These are phyloP conservation scores for Xiphophorus couchianus DNA, from an alignment of 2,113 vertebrate species.

Conservation along the genomic window DNA sequence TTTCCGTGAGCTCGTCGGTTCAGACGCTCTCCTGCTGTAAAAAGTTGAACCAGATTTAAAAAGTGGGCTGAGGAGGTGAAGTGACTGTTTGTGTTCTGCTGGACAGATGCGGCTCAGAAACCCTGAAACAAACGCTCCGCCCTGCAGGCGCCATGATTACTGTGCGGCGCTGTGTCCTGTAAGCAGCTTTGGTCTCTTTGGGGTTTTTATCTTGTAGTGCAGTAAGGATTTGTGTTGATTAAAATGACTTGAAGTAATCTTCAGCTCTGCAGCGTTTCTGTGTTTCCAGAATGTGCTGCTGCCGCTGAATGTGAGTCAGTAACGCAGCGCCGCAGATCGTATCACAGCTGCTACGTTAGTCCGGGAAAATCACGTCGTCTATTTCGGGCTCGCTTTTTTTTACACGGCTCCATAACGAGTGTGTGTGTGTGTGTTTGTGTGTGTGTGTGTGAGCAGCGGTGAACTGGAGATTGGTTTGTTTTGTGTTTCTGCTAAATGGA, in stretches of 20 bases:
- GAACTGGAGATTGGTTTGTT: slow-evolving; percentile 49
- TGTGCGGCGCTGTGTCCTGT: slow-evolving; percentile 11
- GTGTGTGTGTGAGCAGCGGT: slow-evolving; percentile 43
- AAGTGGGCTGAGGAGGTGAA: background rate
- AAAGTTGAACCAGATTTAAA: too few relatives aligned
- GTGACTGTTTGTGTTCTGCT: background rate
- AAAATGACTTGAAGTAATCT: slow-evolving; percentile 30
- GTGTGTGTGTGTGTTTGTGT: too few relatives aligned
- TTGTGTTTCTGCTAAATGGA: slow-evolving; percentile 71
- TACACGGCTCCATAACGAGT: slow-evolving; percentile 25
- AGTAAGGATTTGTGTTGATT: slow-evolving; percentile 14
- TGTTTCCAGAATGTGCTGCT: too few relatives aligned
- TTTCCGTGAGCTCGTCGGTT: too few relatives aligned
- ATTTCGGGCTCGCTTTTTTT: slow-evolving; percentile 35
- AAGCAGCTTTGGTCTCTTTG: slow-evolving; percentile 23
- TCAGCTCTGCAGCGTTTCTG: slow-evolving; percentile 5
- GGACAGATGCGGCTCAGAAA: slow-evolving; percentile 9
- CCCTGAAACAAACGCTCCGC: background rate
- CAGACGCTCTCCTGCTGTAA: too few relatives aligned
- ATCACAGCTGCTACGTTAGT: slow-evolving; percentile 23
- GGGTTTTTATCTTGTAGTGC: background rate
- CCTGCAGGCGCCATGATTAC: background rate
- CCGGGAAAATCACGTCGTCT: slow-evolving; percentile 33
- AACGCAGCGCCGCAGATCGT: slow-evolving; percentile 18
- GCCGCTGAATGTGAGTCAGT: slow-evolving; percentile 3